Evolutionary conservation across 2,888 invertebrate species (phyloP).

Genomic region (Megastigmus dorsalis): DNA sequence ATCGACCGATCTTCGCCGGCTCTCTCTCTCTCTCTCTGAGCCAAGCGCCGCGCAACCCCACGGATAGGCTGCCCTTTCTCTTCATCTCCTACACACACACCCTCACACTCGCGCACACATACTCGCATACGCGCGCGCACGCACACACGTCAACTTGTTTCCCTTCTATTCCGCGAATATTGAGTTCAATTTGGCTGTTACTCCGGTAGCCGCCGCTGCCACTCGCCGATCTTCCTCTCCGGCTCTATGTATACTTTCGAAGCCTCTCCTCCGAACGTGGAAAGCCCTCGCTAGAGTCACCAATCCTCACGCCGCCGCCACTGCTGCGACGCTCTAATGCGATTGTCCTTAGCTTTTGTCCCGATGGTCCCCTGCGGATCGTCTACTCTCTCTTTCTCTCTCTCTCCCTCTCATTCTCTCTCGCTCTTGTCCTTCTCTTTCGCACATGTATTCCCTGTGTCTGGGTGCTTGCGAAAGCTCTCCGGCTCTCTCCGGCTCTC

Average conservation of each 20-base stretch:
- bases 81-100: constrained; percentile 18
- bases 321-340: constrained; percentile 62
- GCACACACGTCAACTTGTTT: constrained; percentile 74
- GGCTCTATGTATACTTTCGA: background rate
- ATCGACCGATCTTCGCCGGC: constrained; percentile 72
- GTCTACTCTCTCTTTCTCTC: constrained; percentile 12
- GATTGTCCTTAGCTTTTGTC: constrained; percentile 67
- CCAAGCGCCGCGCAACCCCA: constrained; percentile 49
- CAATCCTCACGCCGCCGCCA: constrained; percentile 18
- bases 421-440: background rate
- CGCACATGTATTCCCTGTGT: background rate
- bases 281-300: constrained; percentile 38
- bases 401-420: background rate
- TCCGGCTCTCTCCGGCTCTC: too few relatives aligned
- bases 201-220: constrained; percentile 54
- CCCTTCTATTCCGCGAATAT: constrained; percentile 73
- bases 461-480: background rate
- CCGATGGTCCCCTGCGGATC: constrained; percentile 59
- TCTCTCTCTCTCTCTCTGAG: too few relatives aligned
- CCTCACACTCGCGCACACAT: background rate
- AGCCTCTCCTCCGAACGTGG: constrained; percentile 39
- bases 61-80: constrained; percentile 63
- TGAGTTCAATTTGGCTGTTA: constrained; percentile 71
- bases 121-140: constrained; percentile 56
- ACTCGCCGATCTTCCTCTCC: constrained; percentile 53